Evolutionary conservation across 2,888 invertebrate species (phyloP), one percentile per base, ranked within the genome.

Genomic region (Macaria liturata): DNA sequence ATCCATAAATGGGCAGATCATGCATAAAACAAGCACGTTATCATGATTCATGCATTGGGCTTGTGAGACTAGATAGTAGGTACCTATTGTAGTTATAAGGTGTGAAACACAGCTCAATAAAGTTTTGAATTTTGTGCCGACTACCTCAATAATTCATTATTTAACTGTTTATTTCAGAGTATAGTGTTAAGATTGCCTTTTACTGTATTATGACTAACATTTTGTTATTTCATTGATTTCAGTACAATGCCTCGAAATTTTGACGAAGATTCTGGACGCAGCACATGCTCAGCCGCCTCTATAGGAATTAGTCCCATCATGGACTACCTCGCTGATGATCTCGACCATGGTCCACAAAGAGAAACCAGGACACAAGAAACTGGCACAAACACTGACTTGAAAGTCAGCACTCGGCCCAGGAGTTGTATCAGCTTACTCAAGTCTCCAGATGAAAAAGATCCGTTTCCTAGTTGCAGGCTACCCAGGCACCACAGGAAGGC

Each of bases 381-480:
- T 4, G 84, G 85, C 66, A 91, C 90, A 53, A 93, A 92, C 70
- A 92, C 92, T 74, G 93, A 93, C 66, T 83, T 94, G 46, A 84
- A 93, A 78, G 87, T 92, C 20, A 88, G 89, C 67, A 76, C 72
- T 37, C 80, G 82, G 49, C 91, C 90, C 39, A 75, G 91, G 72
- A 88, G 85, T 62, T 84, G 80, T 60, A 71, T 83, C 9, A 76
- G 79, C 37, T 78, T 87, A 1, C 67, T 88, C 9, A 86, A 84
- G 56, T 91, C 92, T 32, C 93, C 93, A 8, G 91, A 93, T 70
- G 90, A 89, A 64, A 85, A 84, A 66, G 86, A 92, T 42, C 91
- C 93, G 43, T 91, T 91, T 43, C 91, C 90, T 7, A 91, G 88
- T 65, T 88, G 83, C 59, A 77, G 82, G 66, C 59, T 83, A 7